These are phyloP conservation scores for Aldrovandia affinis DNA, from an alignment of 2,797 vertebrate genomes.

Conservation along the genomic window DNA sequence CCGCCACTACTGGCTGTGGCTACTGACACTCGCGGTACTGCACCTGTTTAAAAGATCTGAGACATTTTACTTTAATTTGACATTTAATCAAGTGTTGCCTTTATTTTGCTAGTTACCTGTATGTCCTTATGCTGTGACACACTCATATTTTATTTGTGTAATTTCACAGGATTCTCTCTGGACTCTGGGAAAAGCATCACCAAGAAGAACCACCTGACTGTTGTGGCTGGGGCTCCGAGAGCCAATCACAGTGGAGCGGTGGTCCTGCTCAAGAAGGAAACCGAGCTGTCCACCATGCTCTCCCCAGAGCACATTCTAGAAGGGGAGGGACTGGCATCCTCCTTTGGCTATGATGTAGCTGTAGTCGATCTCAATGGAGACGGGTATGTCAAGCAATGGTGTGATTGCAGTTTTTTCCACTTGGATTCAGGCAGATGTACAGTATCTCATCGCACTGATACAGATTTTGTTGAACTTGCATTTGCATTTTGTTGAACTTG, in stretches of 20 bases:
- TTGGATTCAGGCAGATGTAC: neutral
- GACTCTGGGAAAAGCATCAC: conserved; percentile 85
- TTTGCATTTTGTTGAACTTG: neutral
- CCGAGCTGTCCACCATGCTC: conserved; percentile 21
- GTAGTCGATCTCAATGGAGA: conserved; percentile 92
- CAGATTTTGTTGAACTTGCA: too few species aligned
- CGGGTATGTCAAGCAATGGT: conserved; percentile 70
- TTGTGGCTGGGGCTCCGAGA: conserved; percentile 94
- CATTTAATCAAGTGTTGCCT: too few species aligned
- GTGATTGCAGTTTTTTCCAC: neutral
- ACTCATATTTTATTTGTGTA: conserved; percentile 8
- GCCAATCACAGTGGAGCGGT: conserved; percentile 92
- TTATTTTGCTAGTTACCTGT: too few species aligned
- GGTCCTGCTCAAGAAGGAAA: conserved; percentile 82
- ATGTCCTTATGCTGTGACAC: neutral
- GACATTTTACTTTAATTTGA: too few species aligned
- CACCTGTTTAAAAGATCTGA: too few species aligned
- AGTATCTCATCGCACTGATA: neutral
- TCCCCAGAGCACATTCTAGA: conserved; percentile 78
- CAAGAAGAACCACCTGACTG: conserved; percentile 79
- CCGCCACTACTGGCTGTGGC: too few species aligned
- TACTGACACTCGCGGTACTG: too few species aligned
- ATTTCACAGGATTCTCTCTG: conserved; percentile 88
- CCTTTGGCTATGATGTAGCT: conserved; percentile 93
- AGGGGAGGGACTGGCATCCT: conserved; percentile 91